Conservation (phyloP, 1,140 invertebrate species). For the Diachasmimorpha longicaudata region DNA sequence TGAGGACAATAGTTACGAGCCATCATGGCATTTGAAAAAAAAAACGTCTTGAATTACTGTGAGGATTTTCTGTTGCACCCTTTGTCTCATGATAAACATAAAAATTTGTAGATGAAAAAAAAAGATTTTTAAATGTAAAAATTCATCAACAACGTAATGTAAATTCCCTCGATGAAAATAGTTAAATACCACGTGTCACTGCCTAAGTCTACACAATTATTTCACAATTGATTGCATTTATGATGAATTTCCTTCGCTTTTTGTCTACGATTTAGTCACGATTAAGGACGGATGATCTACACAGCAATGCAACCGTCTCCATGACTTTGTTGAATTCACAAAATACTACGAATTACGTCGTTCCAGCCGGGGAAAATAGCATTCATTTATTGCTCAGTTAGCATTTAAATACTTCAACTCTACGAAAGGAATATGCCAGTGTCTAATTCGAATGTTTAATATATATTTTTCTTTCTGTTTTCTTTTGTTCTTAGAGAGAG, state of each 20-base stretch:
- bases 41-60: background rate
- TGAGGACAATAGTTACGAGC: background rate
- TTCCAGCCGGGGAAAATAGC: background rate
- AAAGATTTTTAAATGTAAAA: background rate
- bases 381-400: background rate
- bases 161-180: background rate
- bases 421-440: background rate
- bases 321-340: background rate
- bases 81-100: background rate
- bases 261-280: background rate
- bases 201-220: background rate
- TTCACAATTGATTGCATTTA: background rate
- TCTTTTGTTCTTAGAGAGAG: conserved; percentile 32
- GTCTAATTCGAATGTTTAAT: background rate
- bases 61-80: background rate
- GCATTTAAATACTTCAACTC: background rate
- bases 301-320: background rate
- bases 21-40: background rate
- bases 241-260: background rate
- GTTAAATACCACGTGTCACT: background rate
- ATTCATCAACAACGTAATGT: background rate
- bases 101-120: background rate
- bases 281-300: background rate
- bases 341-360: background rate
- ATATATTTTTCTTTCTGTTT: conserved; percentile 5